phyloP scores from a whole-genome alignment of 2,113 vertebrate genomes.

The Triplophysa siluroides region DNA sequence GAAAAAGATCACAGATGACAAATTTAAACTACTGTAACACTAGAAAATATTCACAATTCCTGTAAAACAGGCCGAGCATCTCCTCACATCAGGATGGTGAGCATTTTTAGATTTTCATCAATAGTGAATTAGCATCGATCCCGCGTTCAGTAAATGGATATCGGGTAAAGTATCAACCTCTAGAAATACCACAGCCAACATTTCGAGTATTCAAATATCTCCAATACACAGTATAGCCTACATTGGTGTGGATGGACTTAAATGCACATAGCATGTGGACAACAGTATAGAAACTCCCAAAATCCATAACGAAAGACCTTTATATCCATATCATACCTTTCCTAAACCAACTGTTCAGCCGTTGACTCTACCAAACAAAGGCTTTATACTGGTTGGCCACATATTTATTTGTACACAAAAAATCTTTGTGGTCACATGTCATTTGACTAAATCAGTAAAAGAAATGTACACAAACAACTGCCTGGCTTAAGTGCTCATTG shows the following conservation, averaged over 20 bases:
- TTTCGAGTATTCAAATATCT: not conserved
- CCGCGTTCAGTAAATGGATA: conserved; percentile 48
- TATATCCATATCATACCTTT: not conserved
- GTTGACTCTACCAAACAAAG: not conserved
- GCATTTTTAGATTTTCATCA: conserved; percentile 65
- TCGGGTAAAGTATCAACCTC: conserved; percentile 2
- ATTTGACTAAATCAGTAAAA: not conserved
- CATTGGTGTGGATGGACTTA: too few species aligned
- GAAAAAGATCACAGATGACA: conserved; percentile 28
- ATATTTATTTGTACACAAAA: not conserved
- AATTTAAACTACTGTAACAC: not conserved
- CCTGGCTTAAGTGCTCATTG: not conserved
- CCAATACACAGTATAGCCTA: too few species aligned
- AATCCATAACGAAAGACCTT: too few species aligned
- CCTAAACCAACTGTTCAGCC: too few species aligned
- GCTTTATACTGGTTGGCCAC: not conserved
- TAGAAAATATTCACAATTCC: conserved; percentile 30
- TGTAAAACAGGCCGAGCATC: conserved; percentile 34
- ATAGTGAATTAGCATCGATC: conserved; percentile 71
- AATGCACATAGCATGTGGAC: too few species aligned
- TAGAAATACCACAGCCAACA: conserved; percentile 11
- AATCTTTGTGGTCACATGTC: not conserved
- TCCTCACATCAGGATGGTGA: not conserved
- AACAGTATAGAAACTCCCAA: too few species aligned
- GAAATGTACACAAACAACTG: not conserved